Conservation (phyloP, 2,113 vertebrate genomes). For the Dicaeum eximium region DNA sequence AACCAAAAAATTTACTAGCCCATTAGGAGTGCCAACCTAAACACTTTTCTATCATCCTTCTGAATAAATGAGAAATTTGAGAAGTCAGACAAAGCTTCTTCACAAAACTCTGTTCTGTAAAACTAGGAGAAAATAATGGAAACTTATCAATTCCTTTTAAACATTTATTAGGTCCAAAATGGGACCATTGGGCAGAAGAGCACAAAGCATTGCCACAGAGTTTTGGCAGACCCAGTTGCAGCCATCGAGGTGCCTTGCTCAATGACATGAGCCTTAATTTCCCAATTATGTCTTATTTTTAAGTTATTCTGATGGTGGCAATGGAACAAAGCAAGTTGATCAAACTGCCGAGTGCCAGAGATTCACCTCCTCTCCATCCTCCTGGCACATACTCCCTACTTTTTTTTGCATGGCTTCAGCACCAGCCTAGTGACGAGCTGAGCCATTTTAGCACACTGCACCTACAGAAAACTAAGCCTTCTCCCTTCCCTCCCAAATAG, state of each 20-base stretch:
- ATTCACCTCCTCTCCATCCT: neutral
- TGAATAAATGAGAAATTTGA: neutral
- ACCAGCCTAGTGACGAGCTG: neutral
- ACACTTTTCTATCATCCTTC: neutral
- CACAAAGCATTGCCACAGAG: neutral
- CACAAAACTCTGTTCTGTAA: neutral
- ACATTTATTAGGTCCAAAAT: neutral
- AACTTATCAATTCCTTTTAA: conserved; percentile 6
- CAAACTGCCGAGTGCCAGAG: neutral
- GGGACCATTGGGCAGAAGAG: neutral
- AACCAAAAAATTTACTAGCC: neutral
- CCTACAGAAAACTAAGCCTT: neutral
- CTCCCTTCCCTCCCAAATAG: neutral
- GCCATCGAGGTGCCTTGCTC: neutral
- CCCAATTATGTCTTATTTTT: neutral
- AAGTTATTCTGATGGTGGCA: neutral
- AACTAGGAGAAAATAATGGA: neutral
- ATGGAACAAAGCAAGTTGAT: neutral
- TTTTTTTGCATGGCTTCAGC: accelerated
- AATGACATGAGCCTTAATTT: neutral
- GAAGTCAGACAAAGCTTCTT: neutral
- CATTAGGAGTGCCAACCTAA: neutral
- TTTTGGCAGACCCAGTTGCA: neutral
- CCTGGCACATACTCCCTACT: accelerated
- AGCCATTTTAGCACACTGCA: neutral